phyloP scores from a whole-genome alignment of 2,888 invertebrate species.

The Dryomyza anilis region DNA sequence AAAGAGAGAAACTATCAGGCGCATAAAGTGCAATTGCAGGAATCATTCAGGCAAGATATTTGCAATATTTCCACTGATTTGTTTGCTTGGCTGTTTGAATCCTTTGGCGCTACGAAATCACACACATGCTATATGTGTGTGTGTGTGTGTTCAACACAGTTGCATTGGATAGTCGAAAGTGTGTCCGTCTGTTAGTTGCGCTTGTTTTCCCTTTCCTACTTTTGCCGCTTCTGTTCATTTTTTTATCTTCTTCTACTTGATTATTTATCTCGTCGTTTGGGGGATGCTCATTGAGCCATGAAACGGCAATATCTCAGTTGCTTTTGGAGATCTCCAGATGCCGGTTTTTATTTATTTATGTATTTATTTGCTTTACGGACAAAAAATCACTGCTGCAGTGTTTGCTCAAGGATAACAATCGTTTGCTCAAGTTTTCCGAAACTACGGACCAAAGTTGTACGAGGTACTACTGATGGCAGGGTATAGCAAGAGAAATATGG shows the following conservation, averaged over 20 bases:
- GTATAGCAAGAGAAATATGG: neutral
- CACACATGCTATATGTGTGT: neutral
- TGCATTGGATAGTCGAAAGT: neutral
- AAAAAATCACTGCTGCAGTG: constrained; percentile 7
- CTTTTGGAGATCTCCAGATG: constrained; percentile 7
- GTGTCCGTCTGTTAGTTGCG: too few species aligned
- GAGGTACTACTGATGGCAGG: too few species aligned
- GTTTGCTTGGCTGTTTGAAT: constrained; percentile 13
- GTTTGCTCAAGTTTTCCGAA: constrained; percentile 6
- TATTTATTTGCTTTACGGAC: neutral
- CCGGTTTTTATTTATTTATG: neutral
- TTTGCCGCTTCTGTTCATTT: neutral
- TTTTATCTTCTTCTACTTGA: neutral
- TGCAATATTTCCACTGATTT: constrained; percentile 28
- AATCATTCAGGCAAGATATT: constrained; percentile 34
- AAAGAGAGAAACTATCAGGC: neutral
- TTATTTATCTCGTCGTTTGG: constrained; percentile 11
- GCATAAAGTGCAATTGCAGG: constrained; percentile 30
- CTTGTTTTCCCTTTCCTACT: too few species aligned
- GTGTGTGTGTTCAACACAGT: neutral
- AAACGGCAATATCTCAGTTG: constrained; percentile 5
- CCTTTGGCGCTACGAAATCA: neutral
- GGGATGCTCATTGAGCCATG: constrained; percentile 8
- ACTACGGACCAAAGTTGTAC: too few species aligned
- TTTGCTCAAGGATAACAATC: constrained; percentile 16